Conservation (phyloP, 2,113 vertebrate genomes). For the Prietella phreatophila region DNA sequence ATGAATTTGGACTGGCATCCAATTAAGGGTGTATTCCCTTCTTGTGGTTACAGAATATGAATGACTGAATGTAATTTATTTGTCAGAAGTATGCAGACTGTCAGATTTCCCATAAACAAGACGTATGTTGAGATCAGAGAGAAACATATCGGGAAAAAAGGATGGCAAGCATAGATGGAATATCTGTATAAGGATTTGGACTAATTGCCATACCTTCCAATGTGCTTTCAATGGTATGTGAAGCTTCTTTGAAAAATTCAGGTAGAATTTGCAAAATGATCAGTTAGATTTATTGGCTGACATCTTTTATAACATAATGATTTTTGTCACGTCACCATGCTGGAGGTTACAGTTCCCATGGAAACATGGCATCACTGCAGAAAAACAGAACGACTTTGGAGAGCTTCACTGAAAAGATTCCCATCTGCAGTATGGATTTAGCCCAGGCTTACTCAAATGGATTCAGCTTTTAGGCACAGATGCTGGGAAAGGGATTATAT, state of each 20-base stretch:
- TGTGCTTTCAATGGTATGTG: neutral
- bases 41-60: neutral
- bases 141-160: neutral
- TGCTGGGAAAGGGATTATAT: slow-evolving; percentile 16
- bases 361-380: slow-evolving; percentile 32
- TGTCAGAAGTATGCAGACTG: neutral
- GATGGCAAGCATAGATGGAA: neutral
- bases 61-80: neutral
- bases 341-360: slow-evolving; percentile 18
- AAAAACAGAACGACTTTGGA: slow-evolving; percentile 2
- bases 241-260: neutral
- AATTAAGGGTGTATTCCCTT: neutral
- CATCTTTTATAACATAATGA: slow-evolving; percentile 9
- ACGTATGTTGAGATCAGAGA: neutral
- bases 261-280: neutral
- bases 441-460: slow-evolving; percentile 25
- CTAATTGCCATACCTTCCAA: neutral
- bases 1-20: neutral
- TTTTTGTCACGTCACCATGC: neutral
- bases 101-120: neutral
- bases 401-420: slow-evolving; percentile 25
- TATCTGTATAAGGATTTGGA: neutral
- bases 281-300: slow-evolving; percentile 11
- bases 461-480: slow-evolving; percentile 26
- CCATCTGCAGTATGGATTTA: slow-evolving; percentile 25